phyloP scores from a whole-genome alignment of 2,888 invertebrate species.

The Brachyptera risi region DNA sequence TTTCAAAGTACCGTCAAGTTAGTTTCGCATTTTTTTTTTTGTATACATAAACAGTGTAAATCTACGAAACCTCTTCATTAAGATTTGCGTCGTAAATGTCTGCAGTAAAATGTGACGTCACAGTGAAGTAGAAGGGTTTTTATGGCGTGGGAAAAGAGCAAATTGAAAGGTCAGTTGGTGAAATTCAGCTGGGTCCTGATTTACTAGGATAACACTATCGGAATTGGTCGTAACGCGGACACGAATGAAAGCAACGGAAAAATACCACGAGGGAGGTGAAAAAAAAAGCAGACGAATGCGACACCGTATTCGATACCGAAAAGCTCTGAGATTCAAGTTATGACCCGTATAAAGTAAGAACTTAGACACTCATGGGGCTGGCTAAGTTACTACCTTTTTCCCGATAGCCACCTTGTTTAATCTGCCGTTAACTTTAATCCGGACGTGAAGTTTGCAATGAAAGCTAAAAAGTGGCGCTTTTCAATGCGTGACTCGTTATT shows the following conservation, averaged over 20 bases:
- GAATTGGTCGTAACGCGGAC: conserved; percentile 10
- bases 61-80: conserved; percentile 9
- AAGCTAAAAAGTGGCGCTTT: background rate
- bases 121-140: background rate
- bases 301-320: background rate
- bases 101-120: conserved; percentile 17
- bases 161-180: conserved; percentile 19
- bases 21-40: conserved; percentile 14
- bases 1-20: no score
- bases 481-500: background rate
- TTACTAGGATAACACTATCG: conserved; percentile 10
- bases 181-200: conserved; percentile 14
- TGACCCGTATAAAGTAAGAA: conserved; percentile 15
- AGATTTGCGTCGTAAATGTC: conserved; percentile 18
- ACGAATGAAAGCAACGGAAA: conserved; percentile 14
- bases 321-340: conserved; percentile 15
- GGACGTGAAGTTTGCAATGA: background rate
- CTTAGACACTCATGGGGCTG: conserved; percentile 14
- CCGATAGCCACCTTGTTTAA: conserved; percentile 16
- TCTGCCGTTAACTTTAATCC: conserved; percentile 15
- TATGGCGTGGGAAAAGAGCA: conserved; percentile 13
- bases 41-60: no score
- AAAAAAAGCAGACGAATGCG: conserved; percentile 2
- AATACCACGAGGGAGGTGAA: conserved; percentile 1
- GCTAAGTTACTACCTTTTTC: conserved; percentile 14